Evolutionary conservation across 2,888 invertebrate genomes (phyloP).

Genomic region (Apoderus coryli): DNA sequence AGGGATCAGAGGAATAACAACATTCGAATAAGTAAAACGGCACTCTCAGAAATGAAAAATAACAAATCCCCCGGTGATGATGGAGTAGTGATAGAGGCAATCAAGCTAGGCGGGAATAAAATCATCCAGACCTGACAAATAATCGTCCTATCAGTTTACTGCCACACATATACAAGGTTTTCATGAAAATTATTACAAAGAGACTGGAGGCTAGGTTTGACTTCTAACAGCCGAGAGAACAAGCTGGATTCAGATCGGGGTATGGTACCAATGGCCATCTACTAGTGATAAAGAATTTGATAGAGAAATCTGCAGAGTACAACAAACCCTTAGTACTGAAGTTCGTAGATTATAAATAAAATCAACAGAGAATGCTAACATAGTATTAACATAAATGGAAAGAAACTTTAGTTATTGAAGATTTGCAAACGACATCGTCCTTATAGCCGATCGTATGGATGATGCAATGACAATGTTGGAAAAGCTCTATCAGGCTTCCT

Average conservation of each 20-base stretch:
- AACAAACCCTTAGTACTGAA: constrained; percentile 3
- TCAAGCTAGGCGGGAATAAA: constrained; percentile 6
- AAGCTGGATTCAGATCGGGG: constrained; percentile 13
- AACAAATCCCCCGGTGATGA: constrained; percentile 5
- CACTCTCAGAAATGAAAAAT: constrained; percentile 6
- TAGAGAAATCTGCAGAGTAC: constrained; percentile 6
- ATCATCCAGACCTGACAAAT: constrained; percentile 2
- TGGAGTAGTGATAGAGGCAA: constrained; percentile 5
- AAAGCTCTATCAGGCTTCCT: too few relatives aligned
- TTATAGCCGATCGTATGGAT: not conserved
- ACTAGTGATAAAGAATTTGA: constrained; percentile 8
- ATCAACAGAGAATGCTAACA: too few relatives aligned
- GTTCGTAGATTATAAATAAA: constrained; percentile 8
- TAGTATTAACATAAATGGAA: constrained; percentile 6
- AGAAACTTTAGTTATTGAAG: constrained; percentile 8
- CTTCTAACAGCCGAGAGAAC: constrained; percentile 14
- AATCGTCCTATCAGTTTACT: constrained; percentile 4
- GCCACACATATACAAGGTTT: constrained; percentile 12
- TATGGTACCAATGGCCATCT: constrained; percentile 15
- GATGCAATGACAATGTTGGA: too few relatives aligned
- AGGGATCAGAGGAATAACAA: too few relatives aligned
- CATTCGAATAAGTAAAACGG: constrained; percentile 1
- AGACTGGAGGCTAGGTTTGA: constrained; percentile 14
- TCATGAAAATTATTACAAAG: constrained; percentile 15
- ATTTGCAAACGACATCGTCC: constrained; percentile 5